Conservation (phyloP, 2,888 invertebrate genomes). For the Eristalinus sepulchralis region DNA sequence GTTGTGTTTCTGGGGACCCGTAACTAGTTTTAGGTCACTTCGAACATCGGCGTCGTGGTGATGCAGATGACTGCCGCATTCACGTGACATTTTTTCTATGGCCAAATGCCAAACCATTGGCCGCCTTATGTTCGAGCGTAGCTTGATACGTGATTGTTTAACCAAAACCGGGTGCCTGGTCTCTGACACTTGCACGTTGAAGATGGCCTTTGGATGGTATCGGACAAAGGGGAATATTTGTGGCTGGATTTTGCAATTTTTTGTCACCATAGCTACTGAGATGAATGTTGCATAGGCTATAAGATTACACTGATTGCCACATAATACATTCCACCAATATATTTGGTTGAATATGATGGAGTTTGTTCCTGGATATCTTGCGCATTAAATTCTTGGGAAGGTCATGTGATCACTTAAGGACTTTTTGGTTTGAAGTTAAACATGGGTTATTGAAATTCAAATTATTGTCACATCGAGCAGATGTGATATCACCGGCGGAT, state of each 20-base stretch:
- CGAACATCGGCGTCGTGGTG: neutral
- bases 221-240: neutral
- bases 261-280: too few species aligned
- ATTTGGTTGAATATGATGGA: neutral
- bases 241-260: neutral
- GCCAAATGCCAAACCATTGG: conserved; percentile 34
- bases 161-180: conserved; percentile 29
- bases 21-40: neutral
- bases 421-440: too few species aligned
- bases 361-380: neutral
- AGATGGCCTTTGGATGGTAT: neutral
- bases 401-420: too few species aligned
- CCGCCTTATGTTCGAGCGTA: neutral
- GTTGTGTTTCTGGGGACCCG: neutral
- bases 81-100: conserved; percentile 21
- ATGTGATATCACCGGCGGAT: too few species aligned
- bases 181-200: neutral
- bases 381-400: too few species aligned
- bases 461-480: too few species aligned
- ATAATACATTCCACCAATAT: neutral
- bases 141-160: conserved; percentile 8
- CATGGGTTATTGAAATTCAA: too few species aligned
- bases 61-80: neutral
- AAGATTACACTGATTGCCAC: neutral
- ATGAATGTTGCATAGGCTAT: too few species aligned